phyloP scores from a whole-genome alignment of 2,888 invertebrate genomes.

The Stegana nigrithorax region DNA sequence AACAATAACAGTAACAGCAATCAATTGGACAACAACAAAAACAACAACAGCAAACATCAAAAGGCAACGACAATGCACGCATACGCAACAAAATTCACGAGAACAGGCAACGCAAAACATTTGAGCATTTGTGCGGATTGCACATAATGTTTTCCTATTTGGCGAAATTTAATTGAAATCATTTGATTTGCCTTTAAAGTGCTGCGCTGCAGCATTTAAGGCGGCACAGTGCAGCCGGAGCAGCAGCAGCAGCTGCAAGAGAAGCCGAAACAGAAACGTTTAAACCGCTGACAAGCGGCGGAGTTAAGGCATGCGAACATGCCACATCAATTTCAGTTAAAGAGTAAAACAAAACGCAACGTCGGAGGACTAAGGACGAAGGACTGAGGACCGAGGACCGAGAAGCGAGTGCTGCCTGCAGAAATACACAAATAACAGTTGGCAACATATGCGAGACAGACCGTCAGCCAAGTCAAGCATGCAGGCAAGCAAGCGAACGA shows the following conservation, averaged over 20 bases:
- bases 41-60: too few species aligned
- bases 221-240: background rate
- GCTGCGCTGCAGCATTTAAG: background rate
- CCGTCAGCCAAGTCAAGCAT: too few species aligned
- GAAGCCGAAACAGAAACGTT: background rate
- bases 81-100: too few species aligned
- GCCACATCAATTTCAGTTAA: too few species aligned
- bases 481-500: background rate
- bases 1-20: background rate
- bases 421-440: background rate
- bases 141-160: too few species aligned
- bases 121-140: background rate
- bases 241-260: too few species aligned
- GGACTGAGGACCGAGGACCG: too few species aligned
- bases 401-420: too few species aligned
- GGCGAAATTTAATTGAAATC: too few species aligned
- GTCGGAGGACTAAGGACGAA: too few species aligned
- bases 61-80: background rate
- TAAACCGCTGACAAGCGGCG: background rate
- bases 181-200: too few species aligned
- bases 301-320: slow-evolving; percentile 1
- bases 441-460: slow-evolving; percentile 2
- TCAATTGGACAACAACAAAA: slow-evolving; percentile 3
- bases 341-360: background rate
- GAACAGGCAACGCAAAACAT: background rate